phyloP scores from a whole-genome alignment of 1,140 invertebrate species.

The Drosophila lacertosa region DNA sequence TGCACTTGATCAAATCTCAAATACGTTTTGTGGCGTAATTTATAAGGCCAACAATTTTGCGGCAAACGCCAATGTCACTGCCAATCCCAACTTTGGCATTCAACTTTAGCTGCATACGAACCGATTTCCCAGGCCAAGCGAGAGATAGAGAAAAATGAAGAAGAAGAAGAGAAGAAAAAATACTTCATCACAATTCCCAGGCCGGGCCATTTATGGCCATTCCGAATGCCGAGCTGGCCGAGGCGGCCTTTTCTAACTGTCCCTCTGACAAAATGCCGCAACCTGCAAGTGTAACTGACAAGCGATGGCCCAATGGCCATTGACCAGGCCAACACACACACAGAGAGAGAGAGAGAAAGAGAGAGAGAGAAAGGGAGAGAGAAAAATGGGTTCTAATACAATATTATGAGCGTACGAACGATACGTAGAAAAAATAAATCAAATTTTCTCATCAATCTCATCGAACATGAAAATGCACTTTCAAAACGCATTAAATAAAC shows the following conservation, averaged over 20 bases:
- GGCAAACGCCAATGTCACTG: slow-evolving; percentile 29
- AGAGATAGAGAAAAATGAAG: neutral
- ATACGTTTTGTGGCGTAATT: neutral
- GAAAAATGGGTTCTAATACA: slow-evolving; percentile 33
- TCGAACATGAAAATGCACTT: slow-evolving; percentile 84
- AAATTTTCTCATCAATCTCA: slow-evolving; percentile 84
- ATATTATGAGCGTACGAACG: slow-evolving; percentile 35
- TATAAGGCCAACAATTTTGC: slow-evolving; percentile 54
- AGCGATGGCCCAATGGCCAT: slow-evolving; percentile 31
- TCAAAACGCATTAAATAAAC: slow-evolving; percentile 84
- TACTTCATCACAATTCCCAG: slow-evolving; percentile 72
- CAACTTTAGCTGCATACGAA: slow-evolving; percentile 43
- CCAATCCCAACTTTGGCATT: slow-evolving; percentile 44
- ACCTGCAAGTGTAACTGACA: slow-evolving; percentile 80
- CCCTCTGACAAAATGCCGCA: slow-evolving; percentile 81
- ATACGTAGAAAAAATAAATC: slow-evolving; percentile 76
- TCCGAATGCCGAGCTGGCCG: slow-evolving; percentile 41
- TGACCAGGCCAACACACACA: slow-evolving; percentile 18
- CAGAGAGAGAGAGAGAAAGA: neutral
- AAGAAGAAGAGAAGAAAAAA: slow-evolving; percentile 15
- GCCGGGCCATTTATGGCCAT: slow-evolving; percentile 71
- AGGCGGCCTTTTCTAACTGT: slow-evolving; percentile 78
- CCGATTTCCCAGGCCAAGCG: slow-evolving; percentile 63
- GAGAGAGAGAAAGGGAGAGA: slow-evolving; percentile 2
- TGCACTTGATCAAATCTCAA: neutral